Evolutionary conservation across 2,113 vertebrate genomes (phyloP).

Genomic region (Speoplatyrhinus poulsoni): DNA sequence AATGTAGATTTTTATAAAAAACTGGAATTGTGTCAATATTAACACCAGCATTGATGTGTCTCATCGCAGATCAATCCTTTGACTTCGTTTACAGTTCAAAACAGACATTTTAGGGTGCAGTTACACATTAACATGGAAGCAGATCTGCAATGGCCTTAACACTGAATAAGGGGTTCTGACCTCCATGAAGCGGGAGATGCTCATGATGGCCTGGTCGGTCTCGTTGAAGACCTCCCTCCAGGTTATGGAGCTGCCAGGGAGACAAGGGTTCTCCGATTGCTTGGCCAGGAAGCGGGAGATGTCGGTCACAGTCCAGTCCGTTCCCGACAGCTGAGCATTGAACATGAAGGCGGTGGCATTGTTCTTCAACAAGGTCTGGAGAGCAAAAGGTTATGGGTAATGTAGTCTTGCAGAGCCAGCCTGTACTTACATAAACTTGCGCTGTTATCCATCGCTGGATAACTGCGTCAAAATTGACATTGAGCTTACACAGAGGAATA

Average conservation of each 20-base stretch:
- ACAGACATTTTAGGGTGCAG: no score
- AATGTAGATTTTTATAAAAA: no score
- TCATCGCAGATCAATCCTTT: no score
- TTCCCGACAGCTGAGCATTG: conserved; percentile 73
- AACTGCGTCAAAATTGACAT: no score
- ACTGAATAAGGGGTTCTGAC: conserved; percentile 59
- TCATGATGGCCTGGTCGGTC: conserved; percentile 87
- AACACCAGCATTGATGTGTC: no score
- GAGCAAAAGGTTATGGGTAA: not conserved
- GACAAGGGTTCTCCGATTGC: conserved; percentile 63
- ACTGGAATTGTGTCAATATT: no score
- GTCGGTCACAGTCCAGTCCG: conserved; percentile 84
- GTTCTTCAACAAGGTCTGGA: conserved; percentile 83
- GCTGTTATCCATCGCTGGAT: no score
- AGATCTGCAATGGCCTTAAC: no score
- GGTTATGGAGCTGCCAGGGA: conserved; percentile 74
- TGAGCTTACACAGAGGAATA: no score
- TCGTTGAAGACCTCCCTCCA: conserved; percentile 95
- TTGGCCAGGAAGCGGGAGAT: conserved; percentile 85
- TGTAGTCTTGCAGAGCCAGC: no score
- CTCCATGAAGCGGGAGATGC: conserved; percentile 95
- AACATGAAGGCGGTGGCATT: conserved; percentile 78
- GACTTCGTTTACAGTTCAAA: no score
- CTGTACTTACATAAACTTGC: no score
- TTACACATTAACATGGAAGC: not conserved